Percentiles rank a stretch among this genome's conserved stretches.
phyloP scores from a whole-genome alignment of 2,113 vertebrate genomes.

The Mustelus asterias region DNA sequence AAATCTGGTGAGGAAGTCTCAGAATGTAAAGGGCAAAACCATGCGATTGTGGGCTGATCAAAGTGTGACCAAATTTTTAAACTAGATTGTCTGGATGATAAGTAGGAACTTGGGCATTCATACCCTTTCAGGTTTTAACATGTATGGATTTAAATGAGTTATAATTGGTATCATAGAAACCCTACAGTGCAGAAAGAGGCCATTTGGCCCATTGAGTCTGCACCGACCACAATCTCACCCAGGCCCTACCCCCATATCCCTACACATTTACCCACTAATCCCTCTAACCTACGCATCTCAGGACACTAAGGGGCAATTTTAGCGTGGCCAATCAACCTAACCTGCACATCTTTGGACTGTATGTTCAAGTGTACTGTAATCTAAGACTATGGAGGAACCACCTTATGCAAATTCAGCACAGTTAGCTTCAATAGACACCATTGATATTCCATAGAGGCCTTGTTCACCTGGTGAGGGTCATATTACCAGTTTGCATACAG shows the following conservation, averaged over 20 bases:
- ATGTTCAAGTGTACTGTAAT: not conserved
- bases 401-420: not conserved
- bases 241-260: too few species aligned
- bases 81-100: not conserved
- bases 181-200: too few species aligned
- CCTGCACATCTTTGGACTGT: too few species aligned
- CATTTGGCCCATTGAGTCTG: too few species aligned
- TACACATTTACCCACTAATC: too few species aligned
- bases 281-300: too few species aligned
- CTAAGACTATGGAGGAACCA: not conserved
- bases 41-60: not conserved
- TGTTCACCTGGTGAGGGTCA: not conserved
- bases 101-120: not conserved
- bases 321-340: too few species aligned
- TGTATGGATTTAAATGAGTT: not conserved
- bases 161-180: too few species aligned
- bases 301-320: too few species aligned
- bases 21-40: not conserved
- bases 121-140: not conserved
- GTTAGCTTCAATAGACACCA: not conserved
- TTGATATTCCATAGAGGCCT: not conserved
- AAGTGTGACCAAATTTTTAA: not conserved
- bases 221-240: too few species aligned
- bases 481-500: not conserved
- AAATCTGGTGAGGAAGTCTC: not conserved